Conservation (phyloP, 2,888 invertebrate species). For the Ophioninae sp. region DNA sequence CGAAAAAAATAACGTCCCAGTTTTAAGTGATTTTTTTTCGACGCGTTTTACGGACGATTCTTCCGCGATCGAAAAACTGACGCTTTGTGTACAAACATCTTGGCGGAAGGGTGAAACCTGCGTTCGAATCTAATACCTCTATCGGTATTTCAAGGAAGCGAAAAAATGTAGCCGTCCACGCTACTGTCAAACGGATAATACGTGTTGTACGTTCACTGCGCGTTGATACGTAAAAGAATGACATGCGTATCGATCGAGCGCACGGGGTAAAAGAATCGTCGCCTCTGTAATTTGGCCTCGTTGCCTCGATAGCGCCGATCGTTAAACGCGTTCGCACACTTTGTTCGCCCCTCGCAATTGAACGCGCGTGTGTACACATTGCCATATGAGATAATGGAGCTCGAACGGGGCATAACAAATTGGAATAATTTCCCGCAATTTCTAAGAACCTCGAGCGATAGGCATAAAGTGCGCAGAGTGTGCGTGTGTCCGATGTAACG, state of each 20-base stretch:
- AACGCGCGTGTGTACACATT: background rate
- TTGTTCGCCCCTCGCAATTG: background rate
- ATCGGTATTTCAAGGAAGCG: background rate
- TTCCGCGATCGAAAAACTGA: too few species aligned
- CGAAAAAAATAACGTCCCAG: too few species aligned
- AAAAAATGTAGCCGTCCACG: background rate
- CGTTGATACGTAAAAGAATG: background rate
- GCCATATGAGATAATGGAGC: background rate
- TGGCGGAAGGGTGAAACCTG: too few species aligned
- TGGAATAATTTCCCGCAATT: constrained; percentile 7
- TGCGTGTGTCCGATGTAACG: background rate
- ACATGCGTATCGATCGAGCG: constrained; percentile 48
- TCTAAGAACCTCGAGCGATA: background rate
- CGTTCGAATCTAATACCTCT: too few species aligned
- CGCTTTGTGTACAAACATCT: too few species aligned
- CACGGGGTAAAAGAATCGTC: constrained; percentile 47
- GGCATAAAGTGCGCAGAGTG: background rate
- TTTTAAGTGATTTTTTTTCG: too few species aligned
- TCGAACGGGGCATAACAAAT: background rate
- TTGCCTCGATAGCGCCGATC: constrained; percentile 58
- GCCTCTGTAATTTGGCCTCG: constrained; percentile 54
- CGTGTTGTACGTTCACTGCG: background rate
- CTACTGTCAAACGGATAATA: background rate
- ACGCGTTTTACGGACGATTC: too few species aligned
- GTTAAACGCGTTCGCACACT: background rate